phyloP scores from a whole-genome alignment of 1,140 invertebrate genomes.

The Araneus ventricosus region DNA sequence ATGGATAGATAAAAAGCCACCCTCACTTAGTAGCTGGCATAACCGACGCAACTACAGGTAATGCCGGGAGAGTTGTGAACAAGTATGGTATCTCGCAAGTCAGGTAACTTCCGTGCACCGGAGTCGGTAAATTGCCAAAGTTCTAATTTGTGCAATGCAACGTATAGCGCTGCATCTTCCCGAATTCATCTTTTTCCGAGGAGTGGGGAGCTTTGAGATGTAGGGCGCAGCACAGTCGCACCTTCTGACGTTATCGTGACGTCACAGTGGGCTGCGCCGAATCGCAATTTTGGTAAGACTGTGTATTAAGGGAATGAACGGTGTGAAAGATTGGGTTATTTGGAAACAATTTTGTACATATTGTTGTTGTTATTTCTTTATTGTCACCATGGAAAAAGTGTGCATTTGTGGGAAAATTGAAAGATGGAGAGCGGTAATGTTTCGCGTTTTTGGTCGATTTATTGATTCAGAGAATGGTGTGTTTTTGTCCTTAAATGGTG shows the following conservation, averaged over 20 bases:
- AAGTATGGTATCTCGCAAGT: background rate
- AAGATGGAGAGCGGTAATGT: no score
- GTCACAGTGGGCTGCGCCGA: slow-evolving; percentile 41
- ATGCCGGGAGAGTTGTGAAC: background rate
- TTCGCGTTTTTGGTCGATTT: no score
- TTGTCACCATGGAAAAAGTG: background rate
- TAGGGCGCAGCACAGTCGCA: slow-evolving; percentile 39
- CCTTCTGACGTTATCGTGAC: background rate
- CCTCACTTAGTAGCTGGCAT: no score
- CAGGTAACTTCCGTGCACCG: slow-evolving; percentile 2
- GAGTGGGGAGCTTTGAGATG: background rate
- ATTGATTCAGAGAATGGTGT: no score
- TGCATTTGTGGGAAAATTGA: background rate
- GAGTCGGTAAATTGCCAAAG: background rate
- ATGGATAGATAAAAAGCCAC: background rate
- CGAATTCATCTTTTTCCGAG: slow-evolving; percentile 37
- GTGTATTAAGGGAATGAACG: background rate
- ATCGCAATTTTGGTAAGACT: background rate
- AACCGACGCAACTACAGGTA: no score
- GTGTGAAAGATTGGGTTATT: background rate
- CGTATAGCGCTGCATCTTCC: slow-evolving; percentile 32
- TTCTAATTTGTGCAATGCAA: slow-evolving; percentile 41
- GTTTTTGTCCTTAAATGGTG: no score
- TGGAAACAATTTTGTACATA: background rate
- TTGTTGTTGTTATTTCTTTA: background rate